A percentile compares a stretch with the other conserved stretches of the same genome.
Conservation (phyloP, 2,113 vertebrate species). For the Tragelaphus buxtoni region DNA sequence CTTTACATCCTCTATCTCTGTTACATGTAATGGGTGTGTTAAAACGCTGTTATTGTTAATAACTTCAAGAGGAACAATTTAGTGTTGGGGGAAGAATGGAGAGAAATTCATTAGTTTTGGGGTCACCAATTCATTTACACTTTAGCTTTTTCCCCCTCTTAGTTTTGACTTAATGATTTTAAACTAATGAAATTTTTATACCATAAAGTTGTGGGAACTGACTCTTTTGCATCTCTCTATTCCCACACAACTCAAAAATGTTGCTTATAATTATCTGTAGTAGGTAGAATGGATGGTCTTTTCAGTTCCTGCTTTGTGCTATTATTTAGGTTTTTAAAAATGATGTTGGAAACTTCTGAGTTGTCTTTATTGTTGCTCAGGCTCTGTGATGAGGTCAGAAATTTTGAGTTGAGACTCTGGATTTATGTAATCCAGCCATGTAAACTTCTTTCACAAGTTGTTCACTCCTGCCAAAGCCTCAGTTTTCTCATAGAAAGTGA, state of each 20-base stretch:
- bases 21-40: neutral
- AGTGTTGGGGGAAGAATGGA: neutral
- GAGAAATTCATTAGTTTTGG: neutral
- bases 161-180: neutral
- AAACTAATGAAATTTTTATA: neutral
- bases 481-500: neutral
- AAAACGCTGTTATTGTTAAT: neutral
- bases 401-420: neutral
- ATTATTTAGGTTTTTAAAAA: neutral
- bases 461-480: neutral
- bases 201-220: neutral
- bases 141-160: neutral
- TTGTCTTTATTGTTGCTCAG: neutral
- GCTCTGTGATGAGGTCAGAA: neutral
- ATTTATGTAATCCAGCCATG: neutral
- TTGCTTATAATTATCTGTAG: neutral
- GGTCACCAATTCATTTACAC: neutral
- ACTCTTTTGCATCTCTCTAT: neutral
- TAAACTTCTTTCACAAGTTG: neutral
- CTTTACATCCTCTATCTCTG: neutral
- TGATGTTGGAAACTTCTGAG: neutral
- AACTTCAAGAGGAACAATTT: neutral
- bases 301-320: neutral
- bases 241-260: neutral
- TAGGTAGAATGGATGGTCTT: neutral